Base-by-base conservation (phyloP, 2,113 vertebrate species). In the Oenanthe melanoleuca region DNA sequence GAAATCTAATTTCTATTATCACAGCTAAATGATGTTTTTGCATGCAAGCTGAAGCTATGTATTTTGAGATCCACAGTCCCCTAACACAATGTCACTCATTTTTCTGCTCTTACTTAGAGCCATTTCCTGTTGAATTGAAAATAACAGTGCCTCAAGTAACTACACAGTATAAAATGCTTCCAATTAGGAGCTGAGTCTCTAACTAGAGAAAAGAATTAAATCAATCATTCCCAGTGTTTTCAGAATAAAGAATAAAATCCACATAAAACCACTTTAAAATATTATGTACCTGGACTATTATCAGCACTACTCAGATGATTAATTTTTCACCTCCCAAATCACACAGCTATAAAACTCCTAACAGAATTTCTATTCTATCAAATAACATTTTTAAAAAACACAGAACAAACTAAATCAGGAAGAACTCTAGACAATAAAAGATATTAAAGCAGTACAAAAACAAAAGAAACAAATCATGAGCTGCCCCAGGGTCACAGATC, bases 1-100 rank as follows among this genome's bases (percentile, higher is more conserved):
- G 93, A 97, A 97, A 95, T 84, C 40, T 80, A 96, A 97, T 97
- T 97, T 97, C 86, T 96, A 83, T 97, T 95, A 94, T 96, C 83
- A 81, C 50, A 95, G 74, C 37, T 96, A 94, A 98, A 79, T 91
- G 8, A 42, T 85, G 50, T 59, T 96, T 96, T 92, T 88, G 40
- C 80, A 50, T 86, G 60, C 29, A 91, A 89, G 64, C 65, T 79
- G 53, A 40, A 90, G 79, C 83, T 64, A 33, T n/a, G 29, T n/a
- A 55, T 79, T 94, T 91, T 71, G 66, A 88, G 85, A 64, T 55
- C 70, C 26, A 9, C n/a, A 52, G 89, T 87, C 28, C 26, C 42
- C 75, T 92, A 93, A 95, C 28, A 55, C 31, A 80, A 16, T 75
- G 47, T 81, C 80, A 55, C 21, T 94, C 64, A 85, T 50, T 88